These are phyloP conservation scores for Pelodiscus sinensis DNA, from an alignment of 2,113 vertebrate species.

Conservation along the genomic window DNA sequence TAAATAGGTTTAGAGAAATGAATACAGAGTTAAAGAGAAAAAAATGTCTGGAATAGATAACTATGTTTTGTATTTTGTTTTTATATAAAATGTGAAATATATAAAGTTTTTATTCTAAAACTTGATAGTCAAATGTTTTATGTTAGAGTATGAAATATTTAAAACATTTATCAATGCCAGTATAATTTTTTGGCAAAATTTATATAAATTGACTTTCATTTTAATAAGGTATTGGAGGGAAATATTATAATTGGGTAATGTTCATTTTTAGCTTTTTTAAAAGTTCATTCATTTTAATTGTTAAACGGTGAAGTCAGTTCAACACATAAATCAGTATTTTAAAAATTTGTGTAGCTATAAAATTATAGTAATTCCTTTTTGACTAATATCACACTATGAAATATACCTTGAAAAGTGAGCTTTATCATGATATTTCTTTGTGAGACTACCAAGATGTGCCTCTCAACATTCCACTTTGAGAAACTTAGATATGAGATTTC, in stretches of 20 bases:
- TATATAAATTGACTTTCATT: not conserved
- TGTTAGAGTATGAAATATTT: not conserved
- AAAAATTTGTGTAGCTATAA: not conserved
- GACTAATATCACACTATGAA: not conserved
- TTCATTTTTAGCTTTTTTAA: not conserved
- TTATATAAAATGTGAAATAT: not conserved
- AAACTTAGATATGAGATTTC: not conserved
- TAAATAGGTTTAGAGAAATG: not conserved
- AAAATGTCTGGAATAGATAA: not conserved
- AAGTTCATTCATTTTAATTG: not conserved
- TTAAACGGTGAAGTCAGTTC: not conserved
- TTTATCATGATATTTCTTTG: not conserved
- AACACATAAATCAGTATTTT: not conserved
- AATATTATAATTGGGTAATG: not conserved
- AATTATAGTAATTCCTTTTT: not conserved
- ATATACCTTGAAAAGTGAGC: not conserved
- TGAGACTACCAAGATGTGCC: not conserved
- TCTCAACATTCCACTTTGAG: not conserved
- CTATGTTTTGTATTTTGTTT: not conserved
- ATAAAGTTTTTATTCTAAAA: not conserved
- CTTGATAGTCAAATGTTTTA: not conserved
- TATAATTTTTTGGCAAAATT: not conserved
- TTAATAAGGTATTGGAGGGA: not conserved
- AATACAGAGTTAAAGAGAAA: not conserved
- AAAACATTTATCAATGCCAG: not conserved